phyloP scores from a whole-genome alignment of 2,113 vertebrate genomes.

The Synodontis membranacea region DNA sequence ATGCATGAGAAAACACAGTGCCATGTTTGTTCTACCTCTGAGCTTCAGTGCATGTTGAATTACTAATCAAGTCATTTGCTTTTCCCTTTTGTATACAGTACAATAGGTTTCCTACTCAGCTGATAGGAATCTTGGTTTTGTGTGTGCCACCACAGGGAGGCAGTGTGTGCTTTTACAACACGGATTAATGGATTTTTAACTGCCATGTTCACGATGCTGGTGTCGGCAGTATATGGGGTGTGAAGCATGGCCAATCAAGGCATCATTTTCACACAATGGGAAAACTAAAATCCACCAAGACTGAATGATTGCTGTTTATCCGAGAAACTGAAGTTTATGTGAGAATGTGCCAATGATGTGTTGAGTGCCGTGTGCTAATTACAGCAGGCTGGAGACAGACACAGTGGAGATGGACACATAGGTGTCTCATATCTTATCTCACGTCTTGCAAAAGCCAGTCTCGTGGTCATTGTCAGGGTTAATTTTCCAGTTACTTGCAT shows the following conservation, averaged over 20 bases:
- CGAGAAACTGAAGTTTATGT: neutral
- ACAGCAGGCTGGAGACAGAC: neutral
- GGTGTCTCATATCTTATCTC: too few relatives aligned
- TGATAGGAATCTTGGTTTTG: neutral
- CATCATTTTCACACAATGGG: slow-evolving; percentile 1
- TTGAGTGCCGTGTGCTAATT: neutral
- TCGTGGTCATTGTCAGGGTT: neutral
- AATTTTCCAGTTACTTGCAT: neutral
- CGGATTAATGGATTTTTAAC: neutral
- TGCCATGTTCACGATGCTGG: neutral
- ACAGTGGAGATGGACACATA: neutral
- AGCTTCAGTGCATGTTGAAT: neutral
- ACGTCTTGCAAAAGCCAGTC: neutral
- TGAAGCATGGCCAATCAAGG: slow-evolving; percentile 12
- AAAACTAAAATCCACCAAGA: neutral
- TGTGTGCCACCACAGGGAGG: slow-evolving; percentile 44
- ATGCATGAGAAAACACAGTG: neutral
- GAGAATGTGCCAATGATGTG: slow-evolving; percentile 18
- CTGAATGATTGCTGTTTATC: slow-evolving; percentile 20
- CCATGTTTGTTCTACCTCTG: neutral
- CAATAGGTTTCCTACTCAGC: neutral
- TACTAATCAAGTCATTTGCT: neutral
- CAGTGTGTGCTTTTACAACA: slow-evolving; percentile 28
- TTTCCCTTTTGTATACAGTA: neutral
- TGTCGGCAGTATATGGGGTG: neutral